Evolutionary conservation across 1,140 invertebrate species (phyloP).

Genomic region (Listronotus oregonensis): DNA sequence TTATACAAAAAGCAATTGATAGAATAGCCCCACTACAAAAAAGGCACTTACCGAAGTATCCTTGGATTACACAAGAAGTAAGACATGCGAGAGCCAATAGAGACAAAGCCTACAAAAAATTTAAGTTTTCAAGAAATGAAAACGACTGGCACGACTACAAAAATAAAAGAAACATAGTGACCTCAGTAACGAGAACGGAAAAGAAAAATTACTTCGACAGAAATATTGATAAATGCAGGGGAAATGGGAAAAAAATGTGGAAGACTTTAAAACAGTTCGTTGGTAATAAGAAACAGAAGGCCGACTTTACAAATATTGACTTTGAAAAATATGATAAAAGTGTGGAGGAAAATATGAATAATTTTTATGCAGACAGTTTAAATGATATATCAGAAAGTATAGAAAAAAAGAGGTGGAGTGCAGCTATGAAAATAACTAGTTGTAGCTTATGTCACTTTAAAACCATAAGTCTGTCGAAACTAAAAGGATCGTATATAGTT

Average conservation of each 20-base stretch:
- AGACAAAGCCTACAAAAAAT: no score
- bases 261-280: neutral
- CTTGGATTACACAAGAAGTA: no score
- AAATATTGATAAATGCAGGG: constrained; percentile 1
- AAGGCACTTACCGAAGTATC: no score
- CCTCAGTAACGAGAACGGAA: neutral
- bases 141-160: neutral
- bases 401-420: neutral
- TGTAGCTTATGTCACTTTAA: no score
- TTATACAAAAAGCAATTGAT: no score
- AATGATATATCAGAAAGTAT: constrained; percentile 5
- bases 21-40: no score
- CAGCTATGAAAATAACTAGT: no score
- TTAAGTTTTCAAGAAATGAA: no score
- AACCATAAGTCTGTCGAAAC: no score
- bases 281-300: neutral
- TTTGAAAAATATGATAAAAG: neutral
- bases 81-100: no score
- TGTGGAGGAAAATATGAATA: constrained; percentile 7
- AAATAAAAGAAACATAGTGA: neutral
- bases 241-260: constrained; percentile 6
- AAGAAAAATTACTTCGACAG: neutral
- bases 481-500: no score
- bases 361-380: constrained; percentile 1
- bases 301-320: constrained; percentile 8